Evolutionary conservation across 2,797 vertebrate species (phyloP), one percentile per base, ranked within the genome.

Genomic region (Falco rusticolus): DNA sequence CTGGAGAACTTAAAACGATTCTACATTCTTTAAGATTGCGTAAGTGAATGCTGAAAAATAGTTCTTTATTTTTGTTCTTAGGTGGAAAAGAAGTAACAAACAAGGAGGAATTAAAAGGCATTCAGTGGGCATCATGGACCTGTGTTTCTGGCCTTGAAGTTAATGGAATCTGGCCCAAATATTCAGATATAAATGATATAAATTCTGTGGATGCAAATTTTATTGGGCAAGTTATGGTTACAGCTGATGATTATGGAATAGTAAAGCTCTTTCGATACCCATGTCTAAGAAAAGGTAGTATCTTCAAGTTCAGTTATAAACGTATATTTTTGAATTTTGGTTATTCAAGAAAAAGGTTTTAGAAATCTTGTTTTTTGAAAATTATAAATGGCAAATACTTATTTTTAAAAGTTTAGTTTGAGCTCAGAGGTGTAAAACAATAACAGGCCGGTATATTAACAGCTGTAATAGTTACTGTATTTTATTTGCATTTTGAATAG

Each of bases 171-270:
- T 99, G 99, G 99, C 99, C 99, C 93, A 99, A 99, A 96, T 99
- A 99, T 97, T 99, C 99, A 7, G 98, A 99, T 87, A 98, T 98
- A 96, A 99, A 98, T 96, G 99, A 99, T 95, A 99, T 99, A 95
- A 99, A 99, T 98, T 99, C 99, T 79, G 99, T 99, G 94, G 99
- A 99, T 76, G 99, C 99, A 74, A 99, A 99, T 98, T 99, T 99
- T 96, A 98, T 98, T 97, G 99, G 98, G 83, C 99, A 99, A 98
- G 99, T 99, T 97, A 98, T 99, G 97, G 99, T 99, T 95, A 99
- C 99, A 61, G 99, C 99, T 41, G 99, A 99, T 80, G 99, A 99
- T 97, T 99, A 99, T 43, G 99, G 99, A 98, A 98, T 99, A 97
- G 98, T 99, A 87, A 99, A 99, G 96, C 98, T 99, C 96, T 99